phyloP scores from a whole-genome alignment of 2,113 vertebrate species.

The Glaucomys volans region DNA sequence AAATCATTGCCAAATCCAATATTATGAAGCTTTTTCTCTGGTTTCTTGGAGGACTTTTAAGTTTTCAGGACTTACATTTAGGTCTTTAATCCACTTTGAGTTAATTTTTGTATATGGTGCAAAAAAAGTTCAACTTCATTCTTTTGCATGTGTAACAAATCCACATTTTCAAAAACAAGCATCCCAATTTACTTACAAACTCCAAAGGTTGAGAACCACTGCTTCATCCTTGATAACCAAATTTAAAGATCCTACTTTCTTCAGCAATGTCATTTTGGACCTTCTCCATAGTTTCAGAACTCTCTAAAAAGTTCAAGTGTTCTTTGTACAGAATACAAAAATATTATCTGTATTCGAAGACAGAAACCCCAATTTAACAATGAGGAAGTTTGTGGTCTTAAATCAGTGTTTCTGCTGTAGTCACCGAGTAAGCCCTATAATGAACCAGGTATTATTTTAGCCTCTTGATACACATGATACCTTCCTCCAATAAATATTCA shows the following conservation, averaged over 20 bases:
- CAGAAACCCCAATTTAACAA: not conserved
- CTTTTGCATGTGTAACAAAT: not conserved
- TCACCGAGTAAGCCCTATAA: not conserved
- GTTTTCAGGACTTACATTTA: not conserved
- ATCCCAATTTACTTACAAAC: not conserved
- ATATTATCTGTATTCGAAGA: not conserved
- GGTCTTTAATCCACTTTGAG: too few species aligned
- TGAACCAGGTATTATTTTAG: conserved; percentile 5
- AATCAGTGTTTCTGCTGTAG: not conserved
- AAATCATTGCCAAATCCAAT: too few species aligned
- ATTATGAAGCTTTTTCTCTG: too few species aligned
- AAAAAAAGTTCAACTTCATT: not conserved
- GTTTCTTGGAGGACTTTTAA: not conserved
- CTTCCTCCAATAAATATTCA: not conserved
- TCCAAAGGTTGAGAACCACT: not conserved
- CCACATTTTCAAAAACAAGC: not conserved
- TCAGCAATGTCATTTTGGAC: not conserved
- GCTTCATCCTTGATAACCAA: not conserved
- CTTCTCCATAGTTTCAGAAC: not conserved
- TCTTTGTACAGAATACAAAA: not conserved
- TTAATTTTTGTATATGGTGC: too few species aligned
- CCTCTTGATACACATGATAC: not conserved
- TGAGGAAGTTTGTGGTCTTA: not conserved
- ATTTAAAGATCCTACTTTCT: not conserved
- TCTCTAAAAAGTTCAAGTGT: not conserved